Percentiles rank a stretch among this genome's conserved stretches.
Conservation (phyloP, 2,797 vertebrate genomes). For the Argyrosomus regius region DNA sequence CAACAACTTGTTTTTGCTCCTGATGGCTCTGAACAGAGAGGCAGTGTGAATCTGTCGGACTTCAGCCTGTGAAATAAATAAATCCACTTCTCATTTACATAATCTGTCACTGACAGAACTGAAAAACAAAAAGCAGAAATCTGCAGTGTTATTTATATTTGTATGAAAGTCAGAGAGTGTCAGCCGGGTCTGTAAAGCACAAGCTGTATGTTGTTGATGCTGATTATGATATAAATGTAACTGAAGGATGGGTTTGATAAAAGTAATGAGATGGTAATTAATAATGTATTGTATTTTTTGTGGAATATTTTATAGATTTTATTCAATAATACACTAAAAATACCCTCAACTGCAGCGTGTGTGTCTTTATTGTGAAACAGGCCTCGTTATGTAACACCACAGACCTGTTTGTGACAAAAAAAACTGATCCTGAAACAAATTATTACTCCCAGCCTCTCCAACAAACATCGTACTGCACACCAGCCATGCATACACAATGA, state of each 20-base stretch:
- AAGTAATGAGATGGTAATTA: slow-evolving; percentile 39
- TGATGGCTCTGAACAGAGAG: slow-evolving; percentile 34
- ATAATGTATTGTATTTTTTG: slow-evolving; percentile 73
- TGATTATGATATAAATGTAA: slow-evolving; percentile 46
- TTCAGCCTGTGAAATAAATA: slow-evolving; percentile 44
- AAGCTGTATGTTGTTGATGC: slow-evolving; percentile 49
- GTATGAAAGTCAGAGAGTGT: slow-evolving; percentile 42
- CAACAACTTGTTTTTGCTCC: slow-evolving; percentile 73
- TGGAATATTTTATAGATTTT: slow-evolving; percentile 78
- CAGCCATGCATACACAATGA: slow-evolving; percentile 6
- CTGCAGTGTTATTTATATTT: slow-evolving; percentile 72
- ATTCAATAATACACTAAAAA: slow-evolving; percentile 69
- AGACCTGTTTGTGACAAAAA: neutral
- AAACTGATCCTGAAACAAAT: neutral
- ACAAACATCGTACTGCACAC: neutral
- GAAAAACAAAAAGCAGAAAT: slow-evolving; percentile 10
- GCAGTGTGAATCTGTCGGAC: slow-evolving; percentile 25
- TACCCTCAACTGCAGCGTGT: neutral
- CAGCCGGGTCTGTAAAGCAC: slow-evolving; percentile 59
- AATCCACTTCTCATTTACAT: neutral
- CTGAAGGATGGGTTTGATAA: slow-evolving; percentile 49
- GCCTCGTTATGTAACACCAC: slow-evolving; percentile 4
- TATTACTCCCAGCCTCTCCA: neutral
- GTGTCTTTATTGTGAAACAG: slow-evolving; percentile 20
- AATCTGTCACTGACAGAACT: slow-evolving; percentile 23